Evolutionary conservation across 2,888 invertebrate species (phyloP), one percentile per base, ranked within the genome.

Genomic region (Cheilosia grossa): DNA sequence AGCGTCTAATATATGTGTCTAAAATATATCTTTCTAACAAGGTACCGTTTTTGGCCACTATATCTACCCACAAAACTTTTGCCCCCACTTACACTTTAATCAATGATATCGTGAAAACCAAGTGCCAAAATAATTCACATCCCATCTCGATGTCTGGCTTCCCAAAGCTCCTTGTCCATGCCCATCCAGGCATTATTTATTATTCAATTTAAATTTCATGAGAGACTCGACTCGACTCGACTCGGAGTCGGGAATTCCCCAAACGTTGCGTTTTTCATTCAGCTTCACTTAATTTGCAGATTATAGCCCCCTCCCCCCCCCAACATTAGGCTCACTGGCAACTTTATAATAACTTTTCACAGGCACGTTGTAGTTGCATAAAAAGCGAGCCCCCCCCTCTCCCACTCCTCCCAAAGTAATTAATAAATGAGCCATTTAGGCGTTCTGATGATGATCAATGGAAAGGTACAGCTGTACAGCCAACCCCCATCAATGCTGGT

Each of bases 351-450:
- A 72, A 72, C 47, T 81, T 66, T 64, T 42, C 67, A 74, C 40
- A 27, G 17, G 17, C 17, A 21, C 4, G 37, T 37, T 37, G 13
- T 58, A 42, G 15, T 53, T 64, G 9, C 53, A 33, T 17, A 58
- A 37, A 53, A 74, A 53, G 21, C 42, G 33, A 63, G 7, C 19
- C 10, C 4, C 10, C 33, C 24, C 13, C 37, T n/a, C 7, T n/a
- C 7, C 64, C 27, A 10, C 33, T 10, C 17, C 69, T 9, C 44
- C 53, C 13, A 66, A 70, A 75, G 80, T 83, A 83, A 83, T 83
- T 83, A 83, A 83, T 83, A 83, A 83, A 83, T 83, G 83, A 83
- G 83, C 70, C 83, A 80, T 75, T 80, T 64, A 75, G 69, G 70
- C 54, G 33, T 59, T 47, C 58, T 30, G 64, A 70, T 56, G 70